Percentiles rank a stretch among this genome's conserved stretches.
Conservation (phyloP, 1,140 invertebrate species). For the Pentalonia nigronervosa region DNA sequence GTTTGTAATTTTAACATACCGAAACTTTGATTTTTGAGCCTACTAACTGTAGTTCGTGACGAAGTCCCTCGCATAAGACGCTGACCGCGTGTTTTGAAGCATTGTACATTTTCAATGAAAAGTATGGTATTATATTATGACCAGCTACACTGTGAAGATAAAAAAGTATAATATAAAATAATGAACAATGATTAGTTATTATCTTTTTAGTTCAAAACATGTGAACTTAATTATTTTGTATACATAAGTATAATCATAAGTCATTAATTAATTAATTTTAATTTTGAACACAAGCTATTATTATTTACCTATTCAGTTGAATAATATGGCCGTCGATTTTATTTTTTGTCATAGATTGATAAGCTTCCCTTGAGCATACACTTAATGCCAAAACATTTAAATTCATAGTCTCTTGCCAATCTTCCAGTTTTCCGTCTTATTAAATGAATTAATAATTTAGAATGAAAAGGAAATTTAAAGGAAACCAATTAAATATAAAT, state of each 20-base stretch:
- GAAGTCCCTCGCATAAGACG: not conserved
- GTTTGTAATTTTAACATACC: not conserved
- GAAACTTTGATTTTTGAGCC: not conserved
- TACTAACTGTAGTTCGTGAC: not conserved
- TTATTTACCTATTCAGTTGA: not conserved
- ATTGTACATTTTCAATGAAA: not conserved
- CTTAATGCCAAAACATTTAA: not conserved
- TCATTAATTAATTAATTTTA: not conserved
- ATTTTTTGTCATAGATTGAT: not conserved
- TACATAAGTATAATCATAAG: not conserved
- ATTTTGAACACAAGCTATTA: not conserved
- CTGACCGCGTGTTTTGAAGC: not conserved
- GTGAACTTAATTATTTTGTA: not conserved
- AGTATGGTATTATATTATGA: not conserved
- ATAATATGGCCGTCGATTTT: slow-evolving; percentile 8
- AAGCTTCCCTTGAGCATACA: not conserved
- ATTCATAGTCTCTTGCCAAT: not conserved
- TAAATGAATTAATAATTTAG: not conserved
- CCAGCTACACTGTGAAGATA: not conserved
- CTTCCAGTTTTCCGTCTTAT: not conserved
- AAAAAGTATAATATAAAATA: not conserved
- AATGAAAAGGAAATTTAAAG: not conserved
- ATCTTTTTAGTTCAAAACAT: not conserved
- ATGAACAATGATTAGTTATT: not conserved
- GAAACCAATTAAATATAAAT: not conserved